These are phyloP conservation scores for Tiliacea aurago DNA, from an alignment of 2,888 invertebrate genomes.

Conservation along the genomic window DNA sequence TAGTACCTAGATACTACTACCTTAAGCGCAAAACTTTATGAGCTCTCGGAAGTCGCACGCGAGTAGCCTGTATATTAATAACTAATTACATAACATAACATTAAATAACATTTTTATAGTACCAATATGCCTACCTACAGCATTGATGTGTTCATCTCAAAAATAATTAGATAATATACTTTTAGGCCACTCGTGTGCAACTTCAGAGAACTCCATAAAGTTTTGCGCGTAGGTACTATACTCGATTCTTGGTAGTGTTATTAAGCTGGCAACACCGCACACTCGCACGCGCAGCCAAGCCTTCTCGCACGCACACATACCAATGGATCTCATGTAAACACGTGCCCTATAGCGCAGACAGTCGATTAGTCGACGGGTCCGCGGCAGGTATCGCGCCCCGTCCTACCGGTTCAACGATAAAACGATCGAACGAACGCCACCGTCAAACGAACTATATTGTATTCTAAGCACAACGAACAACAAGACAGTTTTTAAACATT, in stretches of 20 bases:
- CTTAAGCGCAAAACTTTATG: too few relatives aligned
- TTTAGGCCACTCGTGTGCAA: too few relatives aligned
- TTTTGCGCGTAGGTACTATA: neutral
- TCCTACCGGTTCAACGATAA: slow-evolving; percentile 84
- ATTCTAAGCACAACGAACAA: slow-evolving; percentile 66
- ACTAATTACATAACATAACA: too few relatives aligned
- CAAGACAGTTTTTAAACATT: slow-evolving; percentile 63
- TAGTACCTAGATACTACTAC: neutral
- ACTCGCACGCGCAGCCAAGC: slow-evolving; percentile 79
- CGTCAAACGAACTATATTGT: slow-evolving; percentile 77
- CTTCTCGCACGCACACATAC: slow-evolving; percentile 77
- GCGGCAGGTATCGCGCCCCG: slow-evolving; percentile 82
- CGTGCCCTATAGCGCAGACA: slow-evolving; percentile 73
- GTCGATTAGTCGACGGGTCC: slow-evolving; percentile 80
- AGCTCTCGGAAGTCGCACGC: too few relatives aligned
- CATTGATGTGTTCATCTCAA: too few relatives aligned
- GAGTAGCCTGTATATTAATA: too few relatives aligned
- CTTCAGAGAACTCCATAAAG: too few relatives aligned
- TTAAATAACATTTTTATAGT: too few relatives aligned
- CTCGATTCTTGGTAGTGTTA: slow-evolving; percentile 42
- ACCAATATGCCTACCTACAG: too few relatives aligned
- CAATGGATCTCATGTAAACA: slow-evolving; percentile 70
- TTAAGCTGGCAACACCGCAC: slow-evolving; percentile 70
- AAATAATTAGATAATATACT: too few relatives aligned
- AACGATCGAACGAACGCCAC: slow-evolving; percentile 88